A percentile compares a stretch with the other conserved stretches of the same genome.
Conservation (phyloP, 1,140 invertebrate species). For the Meloidogyne floridensis region DNA sequence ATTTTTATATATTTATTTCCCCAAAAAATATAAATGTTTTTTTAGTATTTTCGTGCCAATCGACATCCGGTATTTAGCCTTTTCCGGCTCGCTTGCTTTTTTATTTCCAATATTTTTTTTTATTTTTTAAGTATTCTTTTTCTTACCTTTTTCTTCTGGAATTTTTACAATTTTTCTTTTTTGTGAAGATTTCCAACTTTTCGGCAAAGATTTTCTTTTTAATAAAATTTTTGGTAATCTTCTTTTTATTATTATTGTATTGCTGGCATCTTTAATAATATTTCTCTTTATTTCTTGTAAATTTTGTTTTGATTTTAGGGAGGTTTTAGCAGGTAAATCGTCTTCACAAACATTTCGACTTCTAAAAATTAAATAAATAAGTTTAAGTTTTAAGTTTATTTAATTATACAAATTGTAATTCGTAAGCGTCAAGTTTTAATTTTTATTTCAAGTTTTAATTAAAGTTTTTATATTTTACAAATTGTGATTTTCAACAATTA, state of each 20-base stretch:
- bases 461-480: too few relatives aligned
- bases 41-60: background rate
- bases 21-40: background rate
- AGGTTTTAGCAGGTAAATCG: background rate
- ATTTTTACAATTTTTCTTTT: background rate
- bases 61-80: conserved; percentile 5
- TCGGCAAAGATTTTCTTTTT: background rate
- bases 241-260: background rate
- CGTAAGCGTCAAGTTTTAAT: too few relatives aligned
- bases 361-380: background rate
- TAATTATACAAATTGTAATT: too few relatives aligned
- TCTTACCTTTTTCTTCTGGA: background rate
- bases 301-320: background rate
- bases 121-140: background rate
- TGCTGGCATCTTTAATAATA: background rate
- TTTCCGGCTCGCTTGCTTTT: background rate
- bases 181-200: background rate
- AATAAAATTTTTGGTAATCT: background rate
- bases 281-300: background rate
- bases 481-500: too few relatives aligned
- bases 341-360: background rate
- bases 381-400: background rate
- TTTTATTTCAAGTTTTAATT: too few relatives aligned
- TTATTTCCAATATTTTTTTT: background rate
- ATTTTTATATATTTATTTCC: background rate